Base-by-base conservation (phyloP, 1,140 invertebrate species). In the Drosophila orena region DNA sequence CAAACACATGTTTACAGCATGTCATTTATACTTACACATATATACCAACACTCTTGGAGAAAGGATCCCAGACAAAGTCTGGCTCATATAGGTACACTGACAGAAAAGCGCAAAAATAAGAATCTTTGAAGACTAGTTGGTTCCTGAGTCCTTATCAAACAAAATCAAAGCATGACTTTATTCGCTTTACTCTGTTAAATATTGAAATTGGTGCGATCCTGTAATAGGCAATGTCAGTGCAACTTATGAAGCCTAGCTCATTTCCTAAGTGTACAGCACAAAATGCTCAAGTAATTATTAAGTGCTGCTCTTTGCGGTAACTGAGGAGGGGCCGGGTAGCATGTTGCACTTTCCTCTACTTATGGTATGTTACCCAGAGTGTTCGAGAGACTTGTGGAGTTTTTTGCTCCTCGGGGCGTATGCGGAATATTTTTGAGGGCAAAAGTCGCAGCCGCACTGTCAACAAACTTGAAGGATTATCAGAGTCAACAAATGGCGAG, bases 401-500 rank as follows among this genome's bases (percentile, higher is more conserved):
- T 81, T 70, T 81, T 58, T 75, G 70, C 59, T 65, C 61, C 64
- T 35, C 2, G 38, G 53, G 70, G 70, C 83, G 75, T 81, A 79
- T 81, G 71, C 55, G 83, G 56, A 75, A 86, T 79, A 72, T 83
- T 88, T 90, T 90, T 90, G 81, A 91, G 86, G 76, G 61, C 81
- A 91, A 81, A 90, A 74, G 86, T 79, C 78, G 78, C 73, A 64
- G 83, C 69, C 89, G 83, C 66, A 88, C 77, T 80, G 83, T 88
- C 88, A 91, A 90, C 81, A 90, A 88, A 91, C 81, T 91, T 91
- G 88, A 91, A 58, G 79, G 88, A 88, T 91, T 91, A 91, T 83
- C 83, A 88, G 74, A 86, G 88, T 91, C 88, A 90, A 90, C 88
- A 90, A 61, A 80, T 56, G 68, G 61, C 64, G 50, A 57, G 60